Conservation (phyloP, 2,113 vertebrate species). For the Micronycteris hirsuta region DNA sequence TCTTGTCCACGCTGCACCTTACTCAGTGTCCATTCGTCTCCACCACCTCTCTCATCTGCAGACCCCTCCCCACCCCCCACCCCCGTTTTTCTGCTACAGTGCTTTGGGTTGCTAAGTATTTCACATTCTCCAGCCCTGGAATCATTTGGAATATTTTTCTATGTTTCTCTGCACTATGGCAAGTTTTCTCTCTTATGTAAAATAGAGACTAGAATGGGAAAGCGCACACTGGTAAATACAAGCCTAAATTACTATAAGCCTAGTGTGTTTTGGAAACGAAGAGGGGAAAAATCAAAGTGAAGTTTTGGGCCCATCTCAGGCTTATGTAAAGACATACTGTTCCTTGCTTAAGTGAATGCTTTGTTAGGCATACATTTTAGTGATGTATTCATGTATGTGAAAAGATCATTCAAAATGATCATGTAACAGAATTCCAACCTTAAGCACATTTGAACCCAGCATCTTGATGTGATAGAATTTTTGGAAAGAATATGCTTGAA, state of each 20-base stretch:
- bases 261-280: constrained; percentile 31
- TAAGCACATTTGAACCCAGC: not conserved
- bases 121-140: not conserved
- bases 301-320: not conserved
- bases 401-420: constrained; percentile 24
- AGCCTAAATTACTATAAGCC: not conserved
- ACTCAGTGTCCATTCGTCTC: not conserved
- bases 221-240: not conserved
- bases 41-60: not conserved
- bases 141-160: not conserved
- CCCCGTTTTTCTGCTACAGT: not conserved
- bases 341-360: constrained; percentile 1
- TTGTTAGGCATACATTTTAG: not conserved
- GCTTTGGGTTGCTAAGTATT: constrained; percentile 22
- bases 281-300: not conserved
- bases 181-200: not conserved
- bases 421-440: not conserved
- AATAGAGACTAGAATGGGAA: constrained; percentile 11
- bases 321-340: not conserved
- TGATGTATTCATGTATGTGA: not conserved
- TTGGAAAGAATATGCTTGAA: not conserved
- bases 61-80: not conserved
- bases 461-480: not conserved
- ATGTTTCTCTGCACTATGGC: constrained; percentile 1
- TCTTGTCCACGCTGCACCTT: not conserved